Base-by-base conservation (phyloP, 2,113 vertebrate species). In the Marmota monax region DNA sequence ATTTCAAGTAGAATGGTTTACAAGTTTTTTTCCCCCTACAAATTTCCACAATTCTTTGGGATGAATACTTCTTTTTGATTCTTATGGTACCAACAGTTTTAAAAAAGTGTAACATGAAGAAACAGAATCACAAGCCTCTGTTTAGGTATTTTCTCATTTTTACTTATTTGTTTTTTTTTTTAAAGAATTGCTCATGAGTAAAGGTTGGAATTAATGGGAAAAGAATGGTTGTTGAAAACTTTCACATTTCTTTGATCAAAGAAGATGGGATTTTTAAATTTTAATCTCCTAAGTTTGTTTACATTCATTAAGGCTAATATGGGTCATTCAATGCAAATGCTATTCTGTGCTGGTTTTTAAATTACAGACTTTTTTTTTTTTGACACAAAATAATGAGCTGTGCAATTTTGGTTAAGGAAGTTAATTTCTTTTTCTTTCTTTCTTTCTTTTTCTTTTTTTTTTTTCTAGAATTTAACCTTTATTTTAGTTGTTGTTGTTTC, bases 181-280 rank as follows among this genome's bases (percentile, higher is more conserved):
- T 69, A 77, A 95, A 74, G 72, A 80, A 39, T 29, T 69, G 74
- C 34, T 93, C 25, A 18, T 48, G 32, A 76, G 69, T 56, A 69
- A 53, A 45, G 67, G 11, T 10, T 61, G 32, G 42, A 76, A 56
- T 77, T 70, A 90, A 89, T 4, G 32, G 45, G 27, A 32, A 95
- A 97, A 97, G 56, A 42, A 45, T 1, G 80, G 74, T 63, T 92
- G 76, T 39, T 37, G 29, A 95, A 96, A 79, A 29, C 39, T 87
- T 95, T 87, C 70, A 92, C 16, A 11, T 86, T 82, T 83, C 45
- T 83, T 74, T 70, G 73, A 91, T 63, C 61, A 56, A 69, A 39
- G 34, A 37, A 53, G n/a, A 63, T n/a, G 16, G 67, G 39, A 93
- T 88, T 91, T 86, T 90, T n/a, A 45, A 45, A 53, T 77, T 65